These are phyloP conservation scores for Sciaenops ocellatus DNA, from an alignment of 2,797 vertebrate genomes.

Conservation along the genomic window DNA sequence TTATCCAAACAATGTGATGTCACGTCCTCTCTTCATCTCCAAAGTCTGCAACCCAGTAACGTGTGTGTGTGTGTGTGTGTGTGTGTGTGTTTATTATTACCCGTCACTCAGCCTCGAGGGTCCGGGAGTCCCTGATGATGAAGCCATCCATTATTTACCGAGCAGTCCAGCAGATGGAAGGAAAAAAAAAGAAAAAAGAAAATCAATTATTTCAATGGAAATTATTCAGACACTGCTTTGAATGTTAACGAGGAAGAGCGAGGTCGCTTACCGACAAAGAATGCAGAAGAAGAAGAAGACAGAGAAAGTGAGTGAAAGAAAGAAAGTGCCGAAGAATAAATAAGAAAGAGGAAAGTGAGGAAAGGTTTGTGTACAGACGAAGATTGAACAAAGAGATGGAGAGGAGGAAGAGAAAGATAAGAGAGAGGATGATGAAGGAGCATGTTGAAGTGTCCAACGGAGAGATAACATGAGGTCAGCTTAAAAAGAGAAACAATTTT, in stretches of 20 bases:
- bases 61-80: conserved; percentile 23
- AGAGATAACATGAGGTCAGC: too few species aligned
- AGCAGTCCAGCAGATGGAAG: conserved; percentile 63
- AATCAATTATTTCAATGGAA: conserved; percentile 84
- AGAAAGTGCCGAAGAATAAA: not conserved
- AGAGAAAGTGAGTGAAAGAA: not conserved
- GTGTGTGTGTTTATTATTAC: conserved; percentile 57
- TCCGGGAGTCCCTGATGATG: conserved; percentile 73
- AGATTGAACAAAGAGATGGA: not conserved
- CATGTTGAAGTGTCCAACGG: not conserved
- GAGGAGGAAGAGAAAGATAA: not conserved
- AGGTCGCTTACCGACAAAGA: conserved; percentile 4
- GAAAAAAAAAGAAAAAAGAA: conserved; percentile 33
- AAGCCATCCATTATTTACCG: conserved; percentile 84
- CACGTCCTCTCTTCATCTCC: conserved; percentile 17
- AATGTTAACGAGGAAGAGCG: conserved; percentile 64
- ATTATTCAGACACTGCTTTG: conserved; percentile 75
- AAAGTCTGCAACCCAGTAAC: not conserved
- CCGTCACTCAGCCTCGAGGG: conserved; percentile 69
- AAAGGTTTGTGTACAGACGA: too few species aligned
- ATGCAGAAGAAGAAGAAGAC: conserved; percentile 7
- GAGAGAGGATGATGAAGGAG: not conserved
- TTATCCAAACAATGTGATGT: not conserved
- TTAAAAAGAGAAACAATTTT: too few species aligned
- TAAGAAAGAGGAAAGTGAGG: not conserved